Percentiles rank a stretch among this genome's conserved stretches.
Evolutionary conservation across 2,113 vertebrate species (phyloP).

Genomic region (Seriola rivoliana): DNA sequence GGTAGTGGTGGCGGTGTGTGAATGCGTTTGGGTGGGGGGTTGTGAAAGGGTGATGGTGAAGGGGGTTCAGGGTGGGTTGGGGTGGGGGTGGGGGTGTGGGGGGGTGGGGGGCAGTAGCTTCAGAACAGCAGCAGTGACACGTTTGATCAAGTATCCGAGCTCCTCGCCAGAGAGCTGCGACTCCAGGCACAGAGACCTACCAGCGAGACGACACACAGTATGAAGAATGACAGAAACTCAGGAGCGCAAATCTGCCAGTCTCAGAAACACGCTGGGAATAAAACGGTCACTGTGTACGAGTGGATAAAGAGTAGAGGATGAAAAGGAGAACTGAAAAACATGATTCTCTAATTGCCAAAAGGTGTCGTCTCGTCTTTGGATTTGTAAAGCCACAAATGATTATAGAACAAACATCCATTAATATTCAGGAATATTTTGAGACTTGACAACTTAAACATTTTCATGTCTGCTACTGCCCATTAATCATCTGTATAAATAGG

Average conservation of each 20-base stretch:
- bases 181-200: constrained; percentile 37
- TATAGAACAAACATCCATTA: constrained; percentile 31
- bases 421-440: constrained; percentile 45
- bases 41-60: constrained; percentile 39
- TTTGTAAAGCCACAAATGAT: constrained; percentile 7
- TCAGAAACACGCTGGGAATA: constrained; percentile 18
- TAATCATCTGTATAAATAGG: constrained; percentile 66
- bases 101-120: constrained; percentile 48
- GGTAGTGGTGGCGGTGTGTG: constrained; percentile 48
- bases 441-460: constrained; percentile 50
- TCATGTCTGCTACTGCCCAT: neutral
- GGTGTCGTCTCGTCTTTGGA: constrained; percentile 7
- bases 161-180: constrained; percentile 56
- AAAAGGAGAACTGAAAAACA: neutral
- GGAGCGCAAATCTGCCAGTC: constrained; percentile 9
- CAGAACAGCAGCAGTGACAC: constrained; percentile 62
- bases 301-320: neutral
- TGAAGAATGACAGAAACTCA: constrained; percentile 39
- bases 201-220: constrained; percentile 1
- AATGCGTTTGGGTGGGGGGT: constrained; percentile 50
- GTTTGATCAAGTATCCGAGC: constrained; percentile 80
- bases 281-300: neutral
- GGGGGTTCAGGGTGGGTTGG: neutral
- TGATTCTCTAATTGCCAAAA: constrained; percentile 9
- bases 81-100: constrained; percentile 13